Conservation (phyloP, 2,888 invertebrate genomes). For the Pseudanteris insignis region DNA sequence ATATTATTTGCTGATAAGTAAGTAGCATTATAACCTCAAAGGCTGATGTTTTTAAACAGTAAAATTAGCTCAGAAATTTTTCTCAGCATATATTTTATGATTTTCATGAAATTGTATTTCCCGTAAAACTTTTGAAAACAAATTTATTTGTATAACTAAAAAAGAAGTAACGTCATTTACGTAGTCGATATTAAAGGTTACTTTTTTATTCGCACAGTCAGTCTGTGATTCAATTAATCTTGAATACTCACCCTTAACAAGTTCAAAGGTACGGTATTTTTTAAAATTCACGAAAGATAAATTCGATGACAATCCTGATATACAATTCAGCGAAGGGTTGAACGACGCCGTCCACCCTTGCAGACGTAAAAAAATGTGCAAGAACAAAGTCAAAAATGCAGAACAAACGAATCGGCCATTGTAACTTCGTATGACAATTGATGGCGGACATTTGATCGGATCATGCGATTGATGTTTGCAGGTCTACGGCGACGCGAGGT, state of each 20-base stretch:
- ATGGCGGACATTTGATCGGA: conserved; percentile 60
- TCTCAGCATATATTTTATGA: too few relatives aligned
- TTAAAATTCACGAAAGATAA: conserved; percentile 29
- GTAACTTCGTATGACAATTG: conserved; percentile 62
- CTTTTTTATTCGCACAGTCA: too few relatives aligned
- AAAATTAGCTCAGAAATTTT: too few relatives aligned
- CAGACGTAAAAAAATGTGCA: conserved; percentile 36
- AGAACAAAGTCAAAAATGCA: conserved; percentile 42
- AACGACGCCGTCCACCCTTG: conserved; percentile 17
- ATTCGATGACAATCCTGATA: conserved; percentile 37
- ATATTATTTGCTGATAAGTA: too few relatives aligned
- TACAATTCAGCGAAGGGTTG: conserved; percentile 36
- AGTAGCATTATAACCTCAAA: too few relatives aligned
- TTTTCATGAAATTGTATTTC: too few relatives aligned
- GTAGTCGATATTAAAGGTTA: too few relatives aligned
- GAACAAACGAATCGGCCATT: conserved; percentile 50
- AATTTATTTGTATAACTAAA: too few relatives aligned
- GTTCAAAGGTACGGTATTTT: conserved; percentile 12
- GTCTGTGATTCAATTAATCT: conserved; percentile 18
- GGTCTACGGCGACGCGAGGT: conserved; percentile 53
- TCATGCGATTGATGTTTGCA: conserved; percentile 58
- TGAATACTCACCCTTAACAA: not conserved
- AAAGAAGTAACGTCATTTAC: too few relatives aligned
- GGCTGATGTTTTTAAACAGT: too few relatives aligned
- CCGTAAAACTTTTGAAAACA: too few relatives aligned